Base-by-base conservation (phyloP, 1,140 invertebrate species). In the Drosophila nigromelanica region DNA sequence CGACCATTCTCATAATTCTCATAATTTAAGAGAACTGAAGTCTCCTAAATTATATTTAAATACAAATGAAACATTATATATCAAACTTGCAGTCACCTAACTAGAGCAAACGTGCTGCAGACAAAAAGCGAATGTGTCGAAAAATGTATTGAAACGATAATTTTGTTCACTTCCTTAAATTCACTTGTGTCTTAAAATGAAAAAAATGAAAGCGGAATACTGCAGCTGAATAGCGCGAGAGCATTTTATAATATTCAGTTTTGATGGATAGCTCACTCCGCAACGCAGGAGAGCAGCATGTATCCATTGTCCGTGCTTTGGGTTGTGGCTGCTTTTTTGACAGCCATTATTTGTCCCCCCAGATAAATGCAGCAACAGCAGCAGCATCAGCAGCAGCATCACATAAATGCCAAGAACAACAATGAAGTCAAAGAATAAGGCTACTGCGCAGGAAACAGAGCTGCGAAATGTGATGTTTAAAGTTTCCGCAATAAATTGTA, bases 341-440 rank as follows among this genome's bases (percentile, higher is more conserved):
- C 67, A 75, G 54, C 33, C 60, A 75, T 64, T 75, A 63, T 59
- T 64, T 64, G 73, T 75, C 59, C 47, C 47, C 52, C 11, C 21
- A 64, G 67, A 64, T 45, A 64, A 66, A 43, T 71, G 67, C 73
- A 54, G 43, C 51, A 54, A 27, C 62, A 51, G 10, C 62, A 37
- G 6, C 40, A 33, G 43, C 33, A 40, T 11, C 52, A 37, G 39
- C 27, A 37, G 8, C 43, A 55, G 30, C 35, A 55, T 15, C 40
- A 51, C 33, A 40, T 24, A 39, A 18, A 24, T 6, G 30, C 18
- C 54, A 15, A 18, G 5, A 52, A 45, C 12, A 15, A 48, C 59
- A 55, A 30, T 39, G 51, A 45, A 37, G n/a, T 18, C 55, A 0
- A 27, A 27, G 27, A 27, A 27, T 6, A 35, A 15, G 35, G n/a